A percentile compares a stretch with the other conserved stretches of the same genome.
These are phyloP conservation scores for Centroberyx gerrardi DNA, from an alignment of 2,797 vertebrate genomes.

Conservation along the genomic window DNA sequence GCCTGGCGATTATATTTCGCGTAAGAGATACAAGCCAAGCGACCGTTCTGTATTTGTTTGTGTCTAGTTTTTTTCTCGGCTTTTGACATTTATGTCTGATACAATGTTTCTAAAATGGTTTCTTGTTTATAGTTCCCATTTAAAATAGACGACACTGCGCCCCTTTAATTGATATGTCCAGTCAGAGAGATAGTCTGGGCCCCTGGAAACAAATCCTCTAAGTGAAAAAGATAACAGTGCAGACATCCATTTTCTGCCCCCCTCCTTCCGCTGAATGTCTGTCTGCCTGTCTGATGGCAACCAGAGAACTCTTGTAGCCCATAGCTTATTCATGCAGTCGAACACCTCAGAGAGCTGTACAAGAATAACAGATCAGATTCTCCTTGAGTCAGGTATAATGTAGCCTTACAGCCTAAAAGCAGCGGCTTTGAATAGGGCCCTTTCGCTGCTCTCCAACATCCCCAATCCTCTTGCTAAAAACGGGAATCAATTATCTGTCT, in stretches of 20 bases:
- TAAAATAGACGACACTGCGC: constrained; percentile 24
- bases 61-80: constrained; percentile 16
- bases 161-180: constrained; percentile 67
- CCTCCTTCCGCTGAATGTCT: constrained; percentile 38
- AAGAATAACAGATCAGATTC: constrained; percentile 80
- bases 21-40: constrained; percentile 41
- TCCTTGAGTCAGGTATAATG: constrained; percentile 80
- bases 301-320: constrained; percentile 71
- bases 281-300: constrained; percentile 67
- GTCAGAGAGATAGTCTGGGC: constrained; percentile 21
- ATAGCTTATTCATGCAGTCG: constrained; percentile 79
- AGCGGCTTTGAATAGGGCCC: constrained; percentile 53
- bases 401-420: constrained; percentile 70
- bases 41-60: constrained; percentile 42
- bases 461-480: constrained; percentile 62
- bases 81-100: constrained; percentile 63
- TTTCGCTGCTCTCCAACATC: constrained; percentile 52
- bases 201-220: constrained; percentile 51
- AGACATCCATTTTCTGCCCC: constrained; percentile 56
- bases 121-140: constrained; percentile 24
- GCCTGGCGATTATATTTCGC: constrained; percentile 49
- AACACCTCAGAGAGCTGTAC: constrained; percentile 72
- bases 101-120: constrained; percentile 42
- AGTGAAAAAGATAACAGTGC: constrained; percentile 62
- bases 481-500: constrained; percentile 73